A percentile compares a stretch with the other conserved stretches of the same genome.
These are phyloP conservation scores for Muntiacus reevesi DNA, from an alignment of 2,113 vertebrate genomes.

Conservation along the genomic window DNA sequence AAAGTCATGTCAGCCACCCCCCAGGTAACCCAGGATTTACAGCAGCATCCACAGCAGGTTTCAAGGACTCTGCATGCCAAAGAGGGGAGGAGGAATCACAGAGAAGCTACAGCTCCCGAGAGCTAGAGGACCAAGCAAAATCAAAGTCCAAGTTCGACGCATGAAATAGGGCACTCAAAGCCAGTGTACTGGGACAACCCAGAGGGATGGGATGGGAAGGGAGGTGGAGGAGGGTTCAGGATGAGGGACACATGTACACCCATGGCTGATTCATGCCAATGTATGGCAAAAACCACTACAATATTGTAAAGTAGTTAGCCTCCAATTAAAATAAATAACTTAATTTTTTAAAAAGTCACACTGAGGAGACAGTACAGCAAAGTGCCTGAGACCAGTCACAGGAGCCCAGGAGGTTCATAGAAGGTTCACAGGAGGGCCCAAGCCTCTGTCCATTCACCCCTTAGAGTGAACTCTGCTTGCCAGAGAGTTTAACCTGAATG, in stretches of 20 bases:
- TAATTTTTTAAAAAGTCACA: not conserved
- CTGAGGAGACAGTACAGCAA: not conserved
- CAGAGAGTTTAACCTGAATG: not conserved
- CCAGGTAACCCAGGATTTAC: not conserved
- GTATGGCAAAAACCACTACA: not conserved
- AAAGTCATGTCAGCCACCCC: not conserved
- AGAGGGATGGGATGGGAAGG: not conserved
- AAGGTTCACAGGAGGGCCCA: not conserved
- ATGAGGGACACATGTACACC: not conserved
- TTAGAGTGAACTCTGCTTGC: constrained; percentile 50
- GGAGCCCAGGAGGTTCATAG: constrained; percentile 15
- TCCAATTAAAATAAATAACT: not conserved
- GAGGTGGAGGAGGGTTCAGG: not conserved
- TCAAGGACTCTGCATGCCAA: constrained; percentile 58
- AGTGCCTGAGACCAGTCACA: constrained; percentile 9
- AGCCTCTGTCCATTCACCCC: constrained; percentile 53
- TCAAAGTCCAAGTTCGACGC: not conserved
- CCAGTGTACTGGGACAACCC: not conserved
- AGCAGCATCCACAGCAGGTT: not conserved
- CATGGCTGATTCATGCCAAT: not conserved
- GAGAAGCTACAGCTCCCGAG: constrained; percentile 37
- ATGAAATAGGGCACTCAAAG: not conserved
- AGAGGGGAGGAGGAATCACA: not conserved
- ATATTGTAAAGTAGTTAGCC: not conserved
- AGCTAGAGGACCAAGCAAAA: constrained; percentile 49